A percentile compares a stretch with the other conserved stretches of the same genome.
phyloP scores from a whole-genome alignment of 2,888 invertebrate species.

The Sinopyrophorus schimmeli region DNA sequence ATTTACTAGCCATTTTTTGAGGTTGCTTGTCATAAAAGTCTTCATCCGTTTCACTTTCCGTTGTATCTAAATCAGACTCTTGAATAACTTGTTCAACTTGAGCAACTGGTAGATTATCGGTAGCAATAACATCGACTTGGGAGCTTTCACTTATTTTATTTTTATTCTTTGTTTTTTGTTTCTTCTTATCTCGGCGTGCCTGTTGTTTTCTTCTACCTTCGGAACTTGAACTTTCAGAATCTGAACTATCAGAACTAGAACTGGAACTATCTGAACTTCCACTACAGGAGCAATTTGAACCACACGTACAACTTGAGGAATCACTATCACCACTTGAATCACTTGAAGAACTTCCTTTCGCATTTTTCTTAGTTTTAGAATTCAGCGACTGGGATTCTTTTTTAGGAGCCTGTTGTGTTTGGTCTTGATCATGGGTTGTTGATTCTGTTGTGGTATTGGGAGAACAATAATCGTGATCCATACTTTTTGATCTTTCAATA shows the following conservation, averaged over 20 bases:
- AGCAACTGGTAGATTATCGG: conserved; percentile 54
- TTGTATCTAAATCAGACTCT: conserved; percentile 84
- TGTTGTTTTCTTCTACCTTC: conserved; percentile 56
- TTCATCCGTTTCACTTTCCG: conserved; percentile 84
- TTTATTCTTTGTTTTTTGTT: conserved; percentile 47
- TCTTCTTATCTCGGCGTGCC: conserved; percentile 54
- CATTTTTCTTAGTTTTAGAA: conserved; percentile 5
- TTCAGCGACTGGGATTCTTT: neutral
- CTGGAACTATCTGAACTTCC: conserved; percentile 66
- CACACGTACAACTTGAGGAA: conserved; percentile 78
- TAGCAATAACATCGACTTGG: conserved; percentile 60
- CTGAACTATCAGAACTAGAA: conserved; percentile 56
- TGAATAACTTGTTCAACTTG: conserved; percentile 65
- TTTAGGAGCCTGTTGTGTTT: conserved; percentile 25
- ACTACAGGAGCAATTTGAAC: conserved; percentile 82
- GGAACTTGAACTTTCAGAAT: conserved; percentile 65
- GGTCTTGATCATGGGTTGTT: no score
- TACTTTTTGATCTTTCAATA: conserved; percentile 41
- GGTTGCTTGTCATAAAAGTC: conserved; percentile 87
- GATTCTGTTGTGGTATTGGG: conserved; percentile 33
- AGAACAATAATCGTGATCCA: conserved; percentile 56
- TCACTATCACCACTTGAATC: conserved; percentile 76
- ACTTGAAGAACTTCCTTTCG: conserved; percentile 68
- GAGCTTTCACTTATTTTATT: conserved; percentile 55
- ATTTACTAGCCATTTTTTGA: conserved; percentile 71